Percentiles rank a stretch among this genome's conserved stretches.
Conservation (phyloP, 2,888 invertebrate species). For the Hecatera dysodea region DNA sequence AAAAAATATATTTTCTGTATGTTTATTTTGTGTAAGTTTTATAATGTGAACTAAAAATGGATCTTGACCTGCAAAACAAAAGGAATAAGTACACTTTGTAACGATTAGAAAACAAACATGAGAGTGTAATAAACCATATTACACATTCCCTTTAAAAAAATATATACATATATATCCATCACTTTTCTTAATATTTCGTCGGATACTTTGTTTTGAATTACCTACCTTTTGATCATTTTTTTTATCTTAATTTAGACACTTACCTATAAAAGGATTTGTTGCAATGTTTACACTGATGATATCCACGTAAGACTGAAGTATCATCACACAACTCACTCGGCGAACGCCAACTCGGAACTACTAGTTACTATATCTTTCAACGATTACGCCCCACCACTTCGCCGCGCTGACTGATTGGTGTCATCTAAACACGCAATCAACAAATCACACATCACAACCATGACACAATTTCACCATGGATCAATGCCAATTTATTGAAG, state of each 20-base stretch:
- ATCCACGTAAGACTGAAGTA: slow-evolving; percentile 64
- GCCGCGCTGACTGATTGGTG: slow-evolving; percentile 78
- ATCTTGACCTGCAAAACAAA: neutral
- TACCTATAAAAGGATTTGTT: slow-evolving; percentile 19
- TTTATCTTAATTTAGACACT: slow-evolving; percentile 29
- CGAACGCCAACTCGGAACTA: slow-evolving; percentile 81
- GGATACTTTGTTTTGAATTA: neutral
- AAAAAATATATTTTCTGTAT: too few relatives aligned
- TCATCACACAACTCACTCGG: slow-evolving; percentile 65
- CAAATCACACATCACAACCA: slow-evolving; percentile 77
- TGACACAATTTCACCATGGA: slow-evolving; percentile 82
- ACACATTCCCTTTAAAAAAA: too few relatives aligned
- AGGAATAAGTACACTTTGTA: neutral
- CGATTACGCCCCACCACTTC: slow-evolving; percentile 73
- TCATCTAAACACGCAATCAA: slow-evolving; percentile 78
- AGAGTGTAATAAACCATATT: neutral
- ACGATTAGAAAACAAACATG: neutral
- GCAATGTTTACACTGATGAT: slow-evolving; percentile 65
- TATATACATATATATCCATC: neutral
- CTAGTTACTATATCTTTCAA: slow-evolving; percentile 73
- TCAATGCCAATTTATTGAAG: slow-evolving; percentile 73
- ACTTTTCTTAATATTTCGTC: neutral
- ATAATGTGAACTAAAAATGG: neutral
- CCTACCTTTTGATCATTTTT: neutral
- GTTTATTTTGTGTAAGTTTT: neutral